Base-by-base conservation (phyloP, 1,140 invertebrate species). In the Macrocentrus cingulum region DNA sequence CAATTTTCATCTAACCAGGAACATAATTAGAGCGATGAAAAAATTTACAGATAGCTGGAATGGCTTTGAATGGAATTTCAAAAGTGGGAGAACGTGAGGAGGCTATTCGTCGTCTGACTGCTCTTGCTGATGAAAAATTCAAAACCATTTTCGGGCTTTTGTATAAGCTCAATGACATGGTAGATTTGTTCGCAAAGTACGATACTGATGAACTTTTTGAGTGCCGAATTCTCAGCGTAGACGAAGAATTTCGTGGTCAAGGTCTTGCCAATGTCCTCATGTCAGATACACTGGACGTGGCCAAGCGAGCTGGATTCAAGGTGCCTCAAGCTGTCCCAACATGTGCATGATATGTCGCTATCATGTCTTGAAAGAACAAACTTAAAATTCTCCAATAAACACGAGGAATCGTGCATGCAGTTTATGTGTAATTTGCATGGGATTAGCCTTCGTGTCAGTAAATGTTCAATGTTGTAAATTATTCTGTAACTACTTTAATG, bases 181-280 rank as follows among this genome's bases (percentile, higher is more conserved):
- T 84, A 29, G 81, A 88, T 76, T 68, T 89, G 2, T 89, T 88
- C 66, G 64, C 64, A 1, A 84, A 82, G 46, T 89, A 86, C 72
- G 70, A 83, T 42, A 85, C 90, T 2, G 84, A 89, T 23, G 82
- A 85, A 54, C 83, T 91, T n/a, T 88, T 92, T 63, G 90, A 92
- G 71, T 86, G 88, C 61, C 81, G 90, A 42, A 91, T 92, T 59
- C 84, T 92, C 7, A 90, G 88, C 20, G 88, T 91, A 4, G 86
- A 89, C 55, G 80, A 84, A 18, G 72, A 79, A 39, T 89, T 83
- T 58, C 81, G 90, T 6, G 89, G 89, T 0, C 80, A 76, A 62
- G 89, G 90, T 8, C 76, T 91, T 37, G 89, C 88, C 1, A 86
- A 86, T 59, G 81, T 87, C 61, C 78, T 92, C 6, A 84, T 91